Conservation (phyloP, 2,113 vertebrate genomes). For the Indicator maculatus region DNA sequence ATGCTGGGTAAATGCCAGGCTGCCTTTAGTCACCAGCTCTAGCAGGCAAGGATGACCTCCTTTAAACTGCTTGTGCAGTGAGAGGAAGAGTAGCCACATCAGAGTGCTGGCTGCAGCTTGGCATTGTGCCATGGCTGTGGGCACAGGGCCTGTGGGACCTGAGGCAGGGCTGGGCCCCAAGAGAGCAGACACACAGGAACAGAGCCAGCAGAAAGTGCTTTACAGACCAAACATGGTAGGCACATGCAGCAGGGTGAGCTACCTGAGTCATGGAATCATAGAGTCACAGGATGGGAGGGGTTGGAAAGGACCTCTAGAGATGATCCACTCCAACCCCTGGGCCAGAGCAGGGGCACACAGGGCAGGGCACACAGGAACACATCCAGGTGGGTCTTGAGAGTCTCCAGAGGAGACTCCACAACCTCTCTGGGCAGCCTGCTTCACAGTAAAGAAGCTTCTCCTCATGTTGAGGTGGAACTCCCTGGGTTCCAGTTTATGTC, state of each 20-base stretch:
- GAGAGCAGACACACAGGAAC: not conserved
- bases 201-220: not conserved
- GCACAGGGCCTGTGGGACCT: not conserved
- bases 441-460: no score
- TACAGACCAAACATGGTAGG: not conserved
- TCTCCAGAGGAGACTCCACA: no score
- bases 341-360: no score
- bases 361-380: no score
- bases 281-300: no score
- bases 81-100: not conserved
- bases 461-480: no score
- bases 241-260: not conserved
- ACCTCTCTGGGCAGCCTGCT: no score
- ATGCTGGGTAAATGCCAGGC: constrained; percentile 60
- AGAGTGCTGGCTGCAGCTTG: not conserved
- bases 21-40: not conserved
- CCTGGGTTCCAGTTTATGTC: no score
- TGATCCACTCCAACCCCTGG: no score
- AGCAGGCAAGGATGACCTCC: not conserved
- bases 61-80: not conserved
- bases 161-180: not conserved
- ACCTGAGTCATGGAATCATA: not conserved
- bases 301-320: no score
- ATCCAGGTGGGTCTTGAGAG: no score
- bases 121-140: not conserved